phyloP scores from a whole-genome alignment of 2,888 invertebrate genomes.

The Lasioglossum pauxillum region DNA sequence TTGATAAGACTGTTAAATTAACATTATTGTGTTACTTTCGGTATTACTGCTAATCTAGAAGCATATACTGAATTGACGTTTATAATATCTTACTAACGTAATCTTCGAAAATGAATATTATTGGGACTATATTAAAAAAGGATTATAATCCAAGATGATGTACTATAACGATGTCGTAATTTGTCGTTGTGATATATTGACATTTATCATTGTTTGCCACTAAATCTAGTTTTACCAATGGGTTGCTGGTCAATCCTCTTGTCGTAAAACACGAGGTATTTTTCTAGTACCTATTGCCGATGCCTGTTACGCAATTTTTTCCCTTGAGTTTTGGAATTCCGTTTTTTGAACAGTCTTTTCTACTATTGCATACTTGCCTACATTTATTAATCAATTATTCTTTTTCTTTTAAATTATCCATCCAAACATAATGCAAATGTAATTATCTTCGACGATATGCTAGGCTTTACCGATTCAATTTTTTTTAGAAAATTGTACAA shows the following conservation, averaged over 20 bases:
- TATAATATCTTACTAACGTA: constrained; percentile 30
- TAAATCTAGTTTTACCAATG: constrained; percentile 52
- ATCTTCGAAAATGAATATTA: constrained; percentile 29
- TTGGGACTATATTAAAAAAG: constrained; percentile 29
- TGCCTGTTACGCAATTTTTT: constrained; percentile 33
- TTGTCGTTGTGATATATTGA: constrained; percentile 54
- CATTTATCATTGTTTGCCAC: constrained; percentile 43
- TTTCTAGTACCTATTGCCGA: constrained; percentile 64
- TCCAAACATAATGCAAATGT: neutral
- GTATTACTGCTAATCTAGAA: constrained; percentile 29
- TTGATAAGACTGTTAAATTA: constrained; percentile 68
- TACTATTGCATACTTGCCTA: constrained; percentile 16
- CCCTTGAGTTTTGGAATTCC: constrained; percentile 30
- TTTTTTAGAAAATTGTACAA: neutral
- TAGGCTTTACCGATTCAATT: neutral
- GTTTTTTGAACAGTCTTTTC: constrained; percentile 29
- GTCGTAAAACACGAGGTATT: constrained; percentile 65
- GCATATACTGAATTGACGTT: constrained; percentile 34
- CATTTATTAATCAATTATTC: neutral
- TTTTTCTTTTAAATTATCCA: neutral
- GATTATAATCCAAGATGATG: constrained; percentile 19
- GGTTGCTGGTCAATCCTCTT: constrained; percentile 73
- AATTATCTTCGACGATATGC: neutral
- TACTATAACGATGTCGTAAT: constrained; percentile 45
- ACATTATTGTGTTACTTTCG: constrained; percentile 43